A percentile compares a stretch with the other conserved stretches of the same genome.
Evolutionary conservation across 2,113 vertebrate species (phyloP).

Genomic region (Platichthys stellatus): DNA sequence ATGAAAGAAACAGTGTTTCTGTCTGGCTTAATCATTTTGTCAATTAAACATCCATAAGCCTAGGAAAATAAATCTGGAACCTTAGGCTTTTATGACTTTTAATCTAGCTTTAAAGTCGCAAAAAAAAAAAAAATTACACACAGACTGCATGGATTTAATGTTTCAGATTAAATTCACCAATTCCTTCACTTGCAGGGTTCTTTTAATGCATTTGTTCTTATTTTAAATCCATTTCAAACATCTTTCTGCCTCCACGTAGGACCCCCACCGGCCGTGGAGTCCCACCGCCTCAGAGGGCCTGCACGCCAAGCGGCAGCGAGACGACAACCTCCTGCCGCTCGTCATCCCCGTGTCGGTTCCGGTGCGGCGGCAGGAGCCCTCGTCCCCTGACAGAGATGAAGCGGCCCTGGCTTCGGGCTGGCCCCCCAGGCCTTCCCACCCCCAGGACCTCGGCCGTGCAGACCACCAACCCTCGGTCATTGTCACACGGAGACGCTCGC

Average conservation of each 20-base stretch:
- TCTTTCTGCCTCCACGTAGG: conserved; percentile 37
- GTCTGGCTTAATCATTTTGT: no score
- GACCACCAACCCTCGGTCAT: conserved; percentile 94
- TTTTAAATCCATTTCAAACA: neutral
- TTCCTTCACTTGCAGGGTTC: neutral
- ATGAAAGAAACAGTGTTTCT: no score
- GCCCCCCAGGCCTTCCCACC: conserved; percentile 67
- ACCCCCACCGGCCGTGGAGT: conserved; percentile 80
- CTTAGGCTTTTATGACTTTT: no score
- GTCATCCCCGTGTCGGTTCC: conserved; percentile 98
- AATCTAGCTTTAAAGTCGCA: no score
- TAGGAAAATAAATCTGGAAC: no score
- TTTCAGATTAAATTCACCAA: neutral
- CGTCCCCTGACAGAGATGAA: conserved; percentile 79
- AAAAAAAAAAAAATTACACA: no score
- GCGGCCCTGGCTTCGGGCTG: conserved; percentile 77
- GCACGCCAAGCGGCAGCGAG: conserved; percentile 83
- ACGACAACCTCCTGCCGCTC: conserved; percentile 90
- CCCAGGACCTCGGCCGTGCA: conserved; percentile 76
- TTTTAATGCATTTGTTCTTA: no score
- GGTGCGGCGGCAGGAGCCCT: conserved; percentile 85
- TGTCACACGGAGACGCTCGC: conserved; percentile 91
- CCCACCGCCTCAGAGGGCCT: conserved; percentile 60
- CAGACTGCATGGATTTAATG: neutral
- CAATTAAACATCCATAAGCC: no score